Conservation (phyloP, 2,113 vertebrate species). For the Triplophysa tibetana region DNA sequence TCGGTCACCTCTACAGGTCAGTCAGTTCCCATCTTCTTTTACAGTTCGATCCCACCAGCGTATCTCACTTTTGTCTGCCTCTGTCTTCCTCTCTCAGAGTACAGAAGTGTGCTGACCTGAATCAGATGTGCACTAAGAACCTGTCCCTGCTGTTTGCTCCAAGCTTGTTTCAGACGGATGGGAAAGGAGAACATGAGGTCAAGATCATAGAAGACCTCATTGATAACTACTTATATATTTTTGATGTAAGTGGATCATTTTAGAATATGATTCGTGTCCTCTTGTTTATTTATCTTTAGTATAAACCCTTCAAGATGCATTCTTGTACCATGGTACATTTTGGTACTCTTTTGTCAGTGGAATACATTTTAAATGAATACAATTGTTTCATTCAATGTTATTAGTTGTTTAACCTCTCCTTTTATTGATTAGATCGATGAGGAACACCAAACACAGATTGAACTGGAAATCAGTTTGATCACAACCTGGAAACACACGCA, state of each 20-base stretch:
- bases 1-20: constrained; percentile 93
- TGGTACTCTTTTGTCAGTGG: too few species aligned
- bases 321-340: not conserved
- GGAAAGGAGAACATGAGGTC: constrained; percentile 93
- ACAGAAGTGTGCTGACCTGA: constrained; percentile 92
- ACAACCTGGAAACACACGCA: constrained; percentile 97
- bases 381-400: not conserved
- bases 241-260: constrained; percentile 80
- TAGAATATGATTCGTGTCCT: not conserved
- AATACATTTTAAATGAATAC: too few species aligned
- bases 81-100: constrained; percentile 74
- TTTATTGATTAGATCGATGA: constrained; percentile 83
- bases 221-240: constrained; percentile 88
- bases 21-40: constrained; percentile 37
- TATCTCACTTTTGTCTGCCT: not conserved
- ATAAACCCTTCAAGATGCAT: too few species aligned
- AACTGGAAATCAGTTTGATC: constrained; percentile 95
- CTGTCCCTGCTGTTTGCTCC: constrained; percentile 92
- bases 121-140: constrained; percentile 99
- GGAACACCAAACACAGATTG: constrained; percentile 94
- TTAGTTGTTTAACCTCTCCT: constrained; percentile 2
- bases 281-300: too few species aligned
- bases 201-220: constrained; percentile 95
- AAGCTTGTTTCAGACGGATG: constrained; percentile 97
- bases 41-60: not conserved